Base-by-base conservation (phyloP, 2,113 vertebrate species). In the Echinops telfairi region DNA sequence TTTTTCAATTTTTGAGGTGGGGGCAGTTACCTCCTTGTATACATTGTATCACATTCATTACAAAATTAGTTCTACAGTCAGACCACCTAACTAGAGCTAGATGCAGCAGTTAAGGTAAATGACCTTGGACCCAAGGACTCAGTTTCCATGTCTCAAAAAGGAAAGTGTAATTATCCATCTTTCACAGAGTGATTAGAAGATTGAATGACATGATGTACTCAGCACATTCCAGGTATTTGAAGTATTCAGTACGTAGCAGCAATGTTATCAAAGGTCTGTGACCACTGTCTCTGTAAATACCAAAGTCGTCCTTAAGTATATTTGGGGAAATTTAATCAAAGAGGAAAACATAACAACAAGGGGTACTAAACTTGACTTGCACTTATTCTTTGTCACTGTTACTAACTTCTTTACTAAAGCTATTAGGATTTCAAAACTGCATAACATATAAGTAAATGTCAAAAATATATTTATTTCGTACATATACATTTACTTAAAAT, bases 381-480 rank as follows among this genome's bases (percentile, higher is more conserved):
- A 17, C 17, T 58, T 20, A 64, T 27, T 83, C 31, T 27, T 82
- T 88, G 43, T 71, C 33, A 77, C 12, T n/a, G 47, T 36, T 64
- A n/a, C 25, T 80, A 2, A n/a, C 16, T 71, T 58, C 76, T 82
- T 66, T 57, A 57, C 5, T 31, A 77, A 85, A 1, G 36, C 62
- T 1, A 25, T 82, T 88, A 79, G 12, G 5, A 33, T 75, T 58
- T 64, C 33, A 3, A 68, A 6, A 83, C 22, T 90, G 38, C 15
- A 6, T 64, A 64, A n/a, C 70, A 78, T 57, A n/a, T 2, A 70
- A 82, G 20, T 29, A 78, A 57, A 9, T 79, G 64, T 11, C 75
- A 29, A 58, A 85, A 88, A 83, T 8, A 1, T 93, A 47, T 14
- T 79, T 88, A 68, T 66, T 84, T 88, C 60, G 75, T 90, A 71